Evolutionary conservation across 1,140 invertebrate genomes (phyloP), one percentile per base, ranked within the genome.

Genomic region (Drosophila mauritiana): DNA sequence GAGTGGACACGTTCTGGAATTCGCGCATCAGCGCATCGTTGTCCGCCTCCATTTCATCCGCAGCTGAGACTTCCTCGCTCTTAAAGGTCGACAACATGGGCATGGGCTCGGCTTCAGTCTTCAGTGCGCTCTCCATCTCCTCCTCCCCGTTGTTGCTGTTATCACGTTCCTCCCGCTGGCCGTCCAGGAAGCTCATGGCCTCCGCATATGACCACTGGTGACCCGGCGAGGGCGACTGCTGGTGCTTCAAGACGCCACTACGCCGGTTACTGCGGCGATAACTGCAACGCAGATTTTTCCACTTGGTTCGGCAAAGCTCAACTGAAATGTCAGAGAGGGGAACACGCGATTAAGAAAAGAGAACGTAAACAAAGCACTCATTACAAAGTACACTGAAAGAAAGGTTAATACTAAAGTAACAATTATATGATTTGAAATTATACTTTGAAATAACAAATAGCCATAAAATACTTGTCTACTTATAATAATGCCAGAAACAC

Each of bases 201-300:
- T 79, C 76, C 7, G 80, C 73, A 69, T 83, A 83, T 31, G 62
- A n/a, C 83, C 83, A 88, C 45, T 78, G 67, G 27, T 65, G 75
- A 12, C 51, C 34, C 6, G 77, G 81, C 11, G 82, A 74, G 0
- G 52, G 2, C 8, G 61, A 31, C 11, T 27, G 54, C 5, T 51
- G 57, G 45, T 40, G 55, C 12, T 63, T 76, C n/a, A 39, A 31
- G 8, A 59, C 25, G 43, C 70, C 55, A 22, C 73, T 53, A 1
- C 64, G 64, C 12, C 81, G 73, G 56, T 61, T 53, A 22, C 69
- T 70, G 4, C 83, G 72, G 13, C 84, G 84, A 80, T 88, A 84
- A 45, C 84, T 89, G 58, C 84, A 89, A 7, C 84, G 84, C 40
- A 88, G 20, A 48, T 88, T 88, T 49, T 88, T 88, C 84, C 84